These are phyloP conservation scores for Pseudomyrmex pallidus DNA, from an alignment of 1,140 invertebrate species.

Conservation along the genomic window DNA sequence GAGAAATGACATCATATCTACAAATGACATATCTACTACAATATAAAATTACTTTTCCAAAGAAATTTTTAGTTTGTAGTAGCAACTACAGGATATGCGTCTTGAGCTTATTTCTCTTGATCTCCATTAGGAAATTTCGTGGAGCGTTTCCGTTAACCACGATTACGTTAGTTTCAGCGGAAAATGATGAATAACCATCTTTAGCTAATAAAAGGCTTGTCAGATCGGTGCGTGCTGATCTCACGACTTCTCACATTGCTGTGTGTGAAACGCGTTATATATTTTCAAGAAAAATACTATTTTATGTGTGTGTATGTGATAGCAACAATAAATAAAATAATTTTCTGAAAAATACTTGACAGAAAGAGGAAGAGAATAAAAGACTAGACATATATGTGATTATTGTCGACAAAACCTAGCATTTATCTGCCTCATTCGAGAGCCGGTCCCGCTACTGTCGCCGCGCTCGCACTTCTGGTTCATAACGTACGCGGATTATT, in stretches of 20 bases:
- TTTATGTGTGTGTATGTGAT: neutral
- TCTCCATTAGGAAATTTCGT: constrained; percentile 43
- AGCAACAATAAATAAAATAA: constrained; percentile 11
- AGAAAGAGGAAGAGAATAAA: neutral
- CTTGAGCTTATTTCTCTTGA: neutral
- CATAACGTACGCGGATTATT: constrained; percentile 41
- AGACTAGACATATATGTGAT: too few species aligned
- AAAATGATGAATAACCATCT: constrained; percentile 50
- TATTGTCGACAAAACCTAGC: too few species aligned
- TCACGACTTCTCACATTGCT: constrained; percentile 39
- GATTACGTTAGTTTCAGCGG: constrained; percentile 39
- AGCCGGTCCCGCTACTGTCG: neutral
- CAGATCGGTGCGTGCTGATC: constrained; percentile 9
- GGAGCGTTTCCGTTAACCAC: constrained; percentile 37
- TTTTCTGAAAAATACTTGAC: constrained; percentile 27
- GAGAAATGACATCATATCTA: too few species aligned
- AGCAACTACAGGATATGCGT: too few species aligned
- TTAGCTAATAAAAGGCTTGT: constrained; percentile 7
- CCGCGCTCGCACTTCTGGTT: constrained; percentile 39
- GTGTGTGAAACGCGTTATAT: neutral
- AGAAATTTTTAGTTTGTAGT: neutral
- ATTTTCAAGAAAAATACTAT: too few species aligned
- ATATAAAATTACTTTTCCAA: neutral
- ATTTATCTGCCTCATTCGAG: too few species aligned
- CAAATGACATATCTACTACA: too few species aligned